Evolutionary conservation across 2,113 vertebrate species (phyloP).

Genomic region (Paradoxurus hermaphroditus): DNA sequence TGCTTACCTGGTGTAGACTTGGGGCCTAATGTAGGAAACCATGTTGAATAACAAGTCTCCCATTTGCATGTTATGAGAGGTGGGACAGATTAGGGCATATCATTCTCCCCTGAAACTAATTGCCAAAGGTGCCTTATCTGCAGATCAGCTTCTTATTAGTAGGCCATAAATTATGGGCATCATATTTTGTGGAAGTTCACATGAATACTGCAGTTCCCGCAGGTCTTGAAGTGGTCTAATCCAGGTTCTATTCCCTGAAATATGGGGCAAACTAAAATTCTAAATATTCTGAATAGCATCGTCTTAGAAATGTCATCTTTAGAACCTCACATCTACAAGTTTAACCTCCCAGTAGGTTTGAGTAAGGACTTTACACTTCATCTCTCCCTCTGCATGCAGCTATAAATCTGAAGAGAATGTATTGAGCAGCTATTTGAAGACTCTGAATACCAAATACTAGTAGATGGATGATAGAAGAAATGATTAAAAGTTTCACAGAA

Average conservation of each 20-base stretch:
- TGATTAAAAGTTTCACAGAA: not conserved
- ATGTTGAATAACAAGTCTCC: not conserved
- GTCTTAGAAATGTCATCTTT: not conserved
- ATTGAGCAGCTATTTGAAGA: not conserved
- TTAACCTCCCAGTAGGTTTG: not conserved
- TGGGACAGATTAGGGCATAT: not conserved
- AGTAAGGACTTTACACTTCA: not conserved
- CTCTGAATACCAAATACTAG: not conserved
- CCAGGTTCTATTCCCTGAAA: not conserved
- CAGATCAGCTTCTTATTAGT: not conserved
- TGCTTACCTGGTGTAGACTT: not conserved
- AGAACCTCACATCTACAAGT: not conserved
- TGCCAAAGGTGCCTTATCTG: not conserved
- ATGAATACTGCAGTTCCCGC: not conserved
- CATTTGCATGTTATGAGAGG: not conserved
- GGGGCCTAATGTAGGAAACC: not conserved
- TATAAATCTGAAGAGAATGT: not conserved
- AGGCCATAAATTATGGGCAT: not conserved
- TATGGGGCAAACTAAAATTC: not conserved
- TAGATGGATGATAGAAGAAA: not conserved
- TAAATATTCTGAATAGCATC: not conserved
- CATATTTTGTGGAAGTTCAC: not conserved
- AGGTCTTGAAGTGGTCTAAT: not conserved
- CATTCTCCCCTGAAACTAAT: not conserved
- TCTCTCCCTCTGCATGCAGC: not conserved